Percentiles rank a stretch among this genome's conserved stretches.
Evolutionary conservation across 2,797 vertebrate genomes (phyloP).

Genomic region (Acanthis flammea): DNA sequence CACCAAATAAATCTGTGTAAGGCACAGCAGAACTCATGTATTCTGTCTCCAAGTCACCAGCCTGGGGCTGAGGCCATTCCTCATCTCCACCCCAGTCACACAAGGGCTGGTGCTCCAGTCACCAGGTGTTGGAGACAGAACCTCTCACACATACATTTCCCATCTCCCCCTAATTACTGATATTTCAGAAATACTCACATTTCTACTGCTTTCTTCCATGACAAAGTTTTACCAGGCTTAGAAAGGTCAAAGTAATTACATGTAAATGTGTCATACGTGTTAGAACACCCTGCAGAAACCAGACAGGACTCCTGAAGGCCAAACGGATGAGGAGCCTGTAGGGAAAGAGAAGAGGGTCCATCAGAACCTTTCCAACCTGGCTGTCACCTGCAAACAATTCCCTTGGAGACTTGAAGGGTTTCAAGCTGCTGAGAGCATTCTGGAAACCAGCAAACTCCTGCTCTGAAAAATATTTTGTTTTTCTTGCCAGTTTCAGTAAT

Average conservation of each 20-base stretch:
- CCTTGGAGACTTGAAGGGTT: rapidly evolving
- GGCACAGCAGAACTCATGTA: slow-evolving; percentile 18
- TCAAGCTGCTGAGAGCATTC: neutral
- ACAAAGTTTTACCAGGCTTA: neutral
- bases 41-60: neutral
- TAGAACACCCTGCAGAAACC: neutral
- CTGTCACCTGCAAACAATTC: neutral
- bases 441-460: neutral
- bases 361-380: neutral
- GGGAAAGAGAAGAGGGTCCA: neutral
- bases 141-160: neutral
- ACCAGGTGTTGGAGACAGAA: neutral
- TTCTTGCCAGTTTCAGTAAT: neutral
- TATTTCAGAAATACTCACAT: neutral
- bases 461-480: neutral
- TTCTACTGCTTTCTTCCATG: neutral
- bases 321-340: neutral
- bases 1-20: slow-evolving; percentile 57
- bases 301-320: neutral
- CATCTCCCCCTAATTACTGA: neutral
- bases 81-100: neutral
- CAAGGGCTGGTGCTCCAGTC: neutral
- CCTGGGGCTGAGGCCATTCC: neutral
- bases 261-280: neutral
- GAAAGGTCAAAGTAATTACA: slow-evolving; percentile 52